Base-by-base conservation (phyloP, 2,797 vertebrate genomes). In the Geotrypetes seraphini region DNA sequence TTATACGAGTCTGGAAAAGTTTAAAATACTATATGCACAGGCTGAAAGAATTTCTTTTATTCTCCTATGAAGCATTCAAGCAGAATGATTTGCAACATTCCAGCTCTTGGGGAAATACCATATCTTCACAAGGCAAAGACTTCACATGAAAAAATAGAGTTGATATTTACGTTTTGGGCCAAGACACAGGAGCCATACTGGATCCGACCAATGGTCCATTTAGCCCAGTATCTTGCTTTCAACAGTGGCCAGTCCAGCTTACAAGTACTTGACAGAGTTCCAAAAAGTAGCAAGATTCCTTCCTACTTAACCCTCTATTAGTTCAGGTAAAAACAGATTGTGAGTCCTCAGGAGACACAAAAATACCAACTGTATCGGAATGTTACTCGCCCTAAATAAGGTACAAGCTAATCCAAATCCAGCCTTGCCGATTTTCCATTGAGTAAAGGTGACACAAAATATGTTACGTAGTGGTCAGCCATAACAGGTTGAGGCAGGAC, bases 401-500 rank as follows among this genome's bases (percentile, higher is more conserved):
- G n/a, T n/a, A n/a, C n/a, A n/a, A n/a, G n/a, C 16, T 29, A 16
- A 1, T 7, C 19, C 3, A 11, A 25, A 5, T 8, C n/a, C 19
- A 33, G 39, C 17, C 23, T 7, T 28, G 2, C 12, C 2, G 19
- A 35, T 16, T 23, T 4, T 0, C 14, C 10, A 2, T 3, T 10
- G 22, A 16, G 12, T 11, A 22, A 1, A 11, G 31, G 11, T 17
- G 16, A 11, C 15, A 10, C 4, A 9, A 25, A 22, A 27, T 37
- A 15, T 7, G 33, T 45, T 73, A 76, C 4, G 66, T 53, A 7
- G 47, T 25, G 30, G 79, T 21, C n/a, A 65, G 50, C 25, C 77
- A 15, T 34, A 73, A 63, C 6, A 70, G 17, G 37, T 57, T 63
- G 43, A 81, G 43, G 42, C 69, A 71, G 1, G 36, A 61, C 3